Base-by-base conservation (phyloP, 2,888 invertebrate genomes). In the Stictocephala bisonia region DNA sequence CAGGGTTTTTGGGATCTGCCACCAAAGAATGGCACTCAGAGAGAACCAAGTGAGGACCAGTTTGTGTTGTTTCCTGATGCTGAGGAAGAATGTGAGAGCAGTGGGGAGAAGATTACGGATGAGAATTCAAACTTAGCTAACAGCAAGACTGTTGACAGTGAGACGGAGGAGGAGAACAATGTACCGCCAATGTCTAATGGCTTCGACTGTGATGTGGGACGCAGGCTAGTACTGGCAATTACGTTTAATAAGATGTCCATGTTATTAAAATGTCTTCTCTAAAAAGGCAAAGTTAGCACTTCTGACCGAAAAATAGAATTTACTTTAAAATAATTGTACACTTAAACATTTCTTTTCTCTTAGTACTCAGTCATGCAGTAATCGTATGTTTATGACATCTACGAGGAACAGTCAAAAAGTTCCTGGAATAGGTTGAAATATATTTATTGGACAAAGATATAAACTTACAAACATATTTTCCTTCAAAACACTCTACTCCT, bases 41-140 rank as follows among this genome's bases (percentile, higher is more conserved):
- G 56, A 29, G 70, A 60, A 7, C 71, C 74, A n/a, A 75, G 76
- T 77, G 85, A 87, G 74, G 84, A 85, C 27, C 87, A 88, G 80
- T 88, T 88, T 79, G 86, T 87, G 11, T 84, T 88, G 66, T 88
- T 88, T 77, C 88, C 88, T 0, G 88, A 87, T 69, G 86, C 86
- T 27, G 87, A 87, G 64, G 87, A 87, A 48, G 83, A 84, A 41
- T 75, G 78, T 18, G 81, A 81, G 2, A n/a, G n/a, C n/a, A n/a
- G n/a, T n/a, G 44, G 13, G 15, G 20, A 24, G 6, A 77, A 77
- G 51, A 73, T 75, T 18, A 77, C 76, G 9, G 78, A 78, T 58
- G 77, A 77, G 44, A 79, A 79, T 71, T 79, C 77, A 4, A 79
- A 79, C 53, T 71, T 69, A 24, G 70, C 64, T 31, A 64, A 69